Base-by-base conservation (phyloP, 2,113 vertebrate species). In the Syngnathoides biaculeatus region DNA sequence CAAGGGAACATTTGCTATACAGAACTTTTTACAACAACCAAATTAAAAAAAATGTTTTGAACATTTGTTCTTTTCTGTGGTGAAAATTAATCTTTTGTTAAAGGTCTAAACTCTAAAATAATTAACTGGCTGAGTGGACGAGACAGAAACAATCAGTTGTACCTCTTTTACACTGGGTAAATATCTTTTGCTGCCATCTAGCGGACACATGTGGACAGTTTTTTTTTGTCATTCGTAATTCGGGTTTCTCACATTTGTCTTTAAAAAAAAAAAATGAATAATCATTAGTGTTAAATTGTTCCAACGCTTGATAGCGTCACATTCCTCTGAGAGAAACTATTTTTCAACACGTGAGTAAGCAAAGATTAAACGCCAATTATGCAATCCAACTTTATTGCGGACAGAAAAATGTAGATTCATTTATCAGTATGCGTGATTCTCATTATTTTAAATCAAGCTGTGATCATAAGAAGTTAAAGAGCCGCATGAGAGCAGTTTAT, bases 151-250 rank as follows among this genome's bases (percentile, higher is more conserved):
- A 6, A 35, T 35, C 30, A 35, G 30, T 35, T 1, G 14, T 9
- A 38, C 19, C 6, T 5, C 35, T 26, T 30, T 57, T 57, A 17
- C 26, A 30, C 26, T 10, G 57, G 38, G 67, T 65, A 57, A 64
- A 52, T 52, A 53, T 43, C 56, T 38, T 20, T 17, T 75, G 52
- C 66, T 84, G 84, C 82, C 81, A 74, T 72, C 87, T 89, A 17
- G 43, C 84, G 87, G 84, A 40, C 2, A 69, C 4, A 40, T 45
- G 24, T 62, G 7, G 39, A 43, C 30, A n/a, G n/a, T n/a, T n/a
- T n/a, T n/a, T n/a, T 24, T 38, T 60, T 17, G 10, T 35, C 10
- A 19, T 20, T 1, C 38, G 15, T 57, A 1, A 26, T 57, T 57
- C 13, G 3, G 22, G 9, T 19, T 47, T 17, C 17, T 47, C 19